phyloP scores from a whole-genome alignment of 2,797 vertebrate genomes.

The Glyptemys insculpta region DNA sequence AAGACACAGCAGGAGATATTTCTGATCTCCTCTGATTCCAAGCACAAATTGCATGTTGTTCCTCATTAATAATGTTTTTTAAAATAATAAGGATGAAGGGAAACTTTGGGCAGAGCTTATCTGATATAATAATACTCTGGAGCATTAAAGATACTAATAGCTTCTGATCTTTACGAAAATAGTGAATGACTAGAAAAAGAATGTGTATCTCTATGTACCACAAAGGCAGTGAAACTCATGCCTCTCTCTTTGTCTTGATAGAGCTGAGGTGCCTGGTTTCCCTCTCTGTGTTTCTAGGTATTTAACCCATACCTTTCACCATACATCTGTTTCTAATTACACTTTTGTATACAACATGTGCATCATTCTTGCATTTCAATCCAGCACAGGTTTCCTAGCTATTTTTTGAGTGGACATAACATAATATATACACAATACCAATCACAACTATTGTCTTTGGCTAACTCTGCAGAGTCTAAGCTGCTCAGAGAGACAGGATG shows the following conservation, averaged over 20 bases:
- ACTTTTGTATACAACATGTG: background rate
- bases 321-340: background rate
- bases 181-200: background rate
- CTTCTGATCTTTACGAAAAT: conserved; percentile 12
- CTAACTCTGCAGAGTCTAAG: background rate
- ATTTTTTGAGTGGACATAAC: background rate
- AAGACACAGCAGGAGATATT: background rate
- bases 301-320: background rate
- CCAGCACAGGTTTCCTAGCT: background rate
- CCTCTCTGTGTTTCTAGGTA: background rate
- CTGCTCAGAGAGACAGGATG: background rate
- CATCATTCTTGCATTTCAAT: background rate
- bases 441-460: background rate
- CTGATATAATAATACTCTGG: background rate
- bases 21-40: conserved; percentile 46
- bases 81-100: conserved; percentile 29
- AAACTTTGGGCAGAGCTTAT: background rate
- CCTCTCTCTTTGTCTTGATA: background rate
- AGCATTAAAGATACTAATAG: background rate
- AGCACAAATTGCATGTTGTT: conserved; percentile 35
- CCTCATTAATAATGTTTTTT: conserved; percentile 12
- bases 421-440: background rate
- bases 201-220: background rate
- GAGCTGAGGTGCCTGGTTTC: background rate
- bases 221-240: background rate